These are phyloP conservation scores for Neomorphus geoffroyi DNA, from an alignment of 2,797 vertebrate genomes.

Conservation along the genomic window DNA sequence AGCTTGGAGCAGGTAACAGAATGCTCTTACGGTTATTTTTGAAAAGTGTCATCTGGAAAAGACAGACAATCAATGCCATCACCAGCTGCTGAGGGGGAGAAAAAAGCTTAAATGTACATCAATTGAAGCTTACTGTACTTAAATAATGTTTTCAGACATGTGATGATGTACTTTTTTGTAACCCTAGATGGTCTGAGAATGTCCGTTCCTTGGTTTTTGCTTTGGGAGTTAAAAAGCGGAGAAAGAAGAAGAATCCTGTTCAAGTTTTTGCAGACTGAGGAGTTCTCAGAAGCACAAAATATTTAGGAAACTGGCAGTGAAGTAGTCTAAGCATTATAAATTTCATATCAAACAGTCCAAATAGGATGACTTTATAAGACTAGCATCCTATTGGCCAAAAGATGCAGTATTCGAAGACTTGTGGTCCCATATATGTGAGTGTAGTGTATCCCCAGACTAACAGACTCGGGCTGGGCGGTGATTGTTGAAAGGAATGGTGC, in stretches of 20 bases:
- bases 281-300: neutral
- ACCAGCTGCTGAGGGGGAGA: neutral
- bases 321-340: neutral
- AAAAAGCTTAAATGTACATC: neutral
- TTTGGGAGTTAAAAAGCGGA: neutral
- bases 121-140: neutral
- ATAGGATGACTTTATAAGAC: neutral
- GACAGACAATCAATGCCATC: neutral
- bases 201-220: neutral
- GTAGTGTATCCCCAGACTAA: neutral
- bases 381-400: neutral
- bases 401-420: neutral
- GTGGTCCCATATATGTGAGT: neutral
- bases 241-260: neutral
- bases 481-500: neutral
- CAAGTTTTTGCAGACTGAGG: neutral
- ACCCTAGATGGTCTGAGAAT: neutral
- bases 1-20: neutral
- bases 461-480: neutral
- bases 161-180: neutral
- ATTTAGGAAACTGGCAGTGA: neutral
- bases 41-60: neutral
- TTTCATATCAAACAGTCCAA: neutral
- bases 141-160: neutral
- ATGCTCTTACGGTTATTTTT: neutral